Evolutionary conservation across 2,797 vertebrate genomes (phyloP), one percentile per base, ranked within the genome.

Genomic region (Gastrophryne carolinensis): DNA sequence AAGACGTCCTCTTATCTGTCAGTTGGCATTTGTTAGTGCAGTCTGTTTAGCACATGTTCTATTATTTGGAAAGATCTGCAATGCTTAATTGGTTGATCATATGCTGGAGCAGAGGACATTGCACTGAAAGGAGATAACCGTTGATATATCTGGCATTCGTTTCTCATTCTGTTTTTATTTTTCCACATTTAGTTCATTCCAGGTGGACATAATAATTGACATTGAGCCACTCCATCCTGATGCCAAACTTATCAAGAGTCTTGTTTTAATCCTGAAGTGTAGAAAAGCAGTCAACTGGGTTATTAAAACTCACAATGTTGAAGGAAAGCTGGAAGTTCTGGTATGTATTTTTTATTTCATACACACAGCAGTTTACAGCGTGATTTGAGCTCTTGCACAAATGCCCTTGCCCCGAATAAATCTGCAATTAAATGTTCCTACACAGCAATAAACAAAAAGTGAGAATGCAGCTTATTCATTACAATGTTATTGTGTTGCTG

Each of bases 161-260:
- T 76, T 79, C 62, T 89, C 85, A 88, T 72, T 88, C 77, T 83
- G 79, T 81, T 79, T 87, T 84, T 86, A 54, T 89, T 90, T 32
- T 89, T 90, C 84, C 81, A 83, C 78, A 63, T 66, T 10, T 88
- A 99, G 97, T 72, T 89, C 93, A 80, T 95, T 98, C 90, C 95
- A 98, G 93, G 96, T 99, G 88, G 97, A 99, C 69, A 95, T 99
- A 84, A 90, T 93, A 1, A 89, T 98, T 86, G 96, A 98, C 80
- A 87, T 99, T 61, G 91, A 89, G 82, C 94, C 96, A 57, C 84
- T 91, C 80, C 92, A 84, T 54, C 89, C 89, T 7, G 87, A 89
- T 5, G 34, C 66, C 34, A 89, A 78, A 7, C 87, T 98, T 82
- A 83, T 88, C 69, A 94, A 90, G 52, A 87, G 96, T 54, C 79